Evolutionary conservation across 2,888 invertebrate species (phyloP).

Genomic region (Hybos culiciformis): DNA sequence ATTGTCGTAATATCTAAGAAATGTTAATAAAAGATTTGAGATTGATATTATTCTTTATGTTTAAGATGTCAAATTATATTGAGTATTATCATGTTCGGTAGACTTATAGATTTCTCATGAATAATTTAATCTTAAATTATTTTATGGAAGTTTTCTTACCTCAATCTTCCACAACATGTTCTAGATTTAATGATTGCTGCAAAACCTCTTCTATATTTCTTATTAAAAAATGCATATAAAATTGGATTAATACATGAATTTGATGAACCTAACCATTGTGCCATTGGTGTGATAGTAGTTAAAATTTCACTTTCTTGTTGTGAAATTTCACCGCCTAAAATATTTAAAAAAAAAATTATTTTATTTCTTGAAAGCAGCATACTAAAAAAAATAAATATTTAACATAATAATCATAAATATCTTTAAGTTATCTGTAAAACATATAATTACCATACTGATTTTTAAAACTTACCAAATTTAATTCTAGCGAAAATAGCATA

Average conservation of each 20-base stretch:
- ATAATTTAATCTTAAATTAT: not conserved
- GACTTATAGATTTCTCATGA: not conserved
- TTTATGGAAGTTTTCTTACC: slow-evolving; percentile 29
- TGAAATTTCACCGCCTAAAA: slow-evolving; percentile 38
- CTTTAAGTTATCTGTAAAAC: no score
- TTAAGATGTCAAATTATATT: not conserved
- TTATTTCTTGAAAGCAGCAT: not conserved
- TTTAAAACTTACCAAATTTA: slow-evolving; percentile 59
- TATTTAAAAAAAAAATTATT: not conserved
- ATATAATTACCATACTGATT: no score
- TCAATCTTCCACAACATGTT: slow-evolving; percentile 69
- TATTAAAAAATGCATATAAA: slow-evolving; percentile 88
- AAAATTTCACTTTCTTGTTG: slow-evolving; percentile 69
- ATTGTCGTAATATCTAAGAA: slow-evolving; percentile 58
- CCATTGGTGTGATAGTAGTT: slow-evolving; percentile 70
- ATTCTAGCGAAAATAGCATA: slow-evolving; percentile 80
- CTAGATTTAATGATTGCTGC: slow-evolving; percentile 74
- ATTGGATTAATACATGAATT: slow-evolving; percentile 94
- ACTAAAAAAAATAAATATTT: not conserved
- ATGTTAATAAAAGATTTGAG: not conserved
- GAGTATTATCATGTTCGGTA: not conserved
- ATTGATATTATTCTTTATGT: not conserved
- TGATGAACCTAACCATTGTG: slow-evolving; percentile 84
- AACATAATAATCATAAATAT: not conserved
- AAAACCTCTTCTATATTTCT: slow-evolving; percentile 83